Conservation (phyloP, 2,797 vertebrate species). For the Cheirogaleus major region DNA sequence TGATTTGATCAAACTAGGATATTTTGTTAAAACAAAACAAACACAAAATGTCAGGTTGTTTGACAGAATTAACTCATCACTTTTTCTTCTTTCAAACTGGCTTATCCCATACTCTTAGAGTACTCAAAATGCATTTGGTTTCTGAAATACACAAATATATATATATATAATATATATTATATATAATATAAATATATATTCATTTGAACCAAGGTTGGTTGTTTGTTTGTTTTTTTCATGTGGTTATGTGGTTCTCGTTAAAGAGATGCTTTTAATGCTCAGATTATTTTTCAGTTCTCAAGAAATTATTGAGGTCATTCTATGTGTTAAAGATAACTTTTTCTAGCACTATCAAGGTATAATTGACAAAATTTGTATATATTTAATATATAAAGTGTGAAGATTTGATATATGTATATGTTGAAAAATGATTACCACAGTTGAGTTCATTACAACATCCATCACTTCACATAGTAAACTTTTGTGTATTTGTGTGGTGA, state of each 20-base stretch:
- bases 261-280: not conserved
- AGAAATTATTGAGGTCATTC: not conserved
- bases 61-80: not conserved
- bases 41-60: not conserved
- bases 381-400: not conserved
- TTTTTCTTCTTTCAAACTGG: not conserved
- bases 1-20: not conserved
- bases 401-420: not conserved
- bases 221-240: not conserved
- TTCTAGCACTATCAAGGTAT: not conserved
- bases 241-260: not conserved
- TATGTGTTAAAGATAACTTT: not conserved
- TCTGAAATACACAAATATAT: not conserved
- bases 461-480: not conserved
- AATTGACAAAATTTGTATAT: not conserved
- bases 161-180: too few species aligned
- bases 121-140: not conserved
- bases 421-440: not conserved
- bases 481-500: not conserved
- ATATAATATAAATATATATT: not conserved
- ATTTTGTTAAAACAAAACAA: constrained; percentile 12
- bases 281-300: not conserved
- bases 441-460: not conserved
- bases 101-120: not conserved
- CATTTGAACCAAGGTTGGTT: not conserved